Evolutionary conservation across 2,113 vertebrate genomes (phyloP), one percentile per base, ranked within the genome.

Genomic region (Sturnira hondurensis): DNA sequence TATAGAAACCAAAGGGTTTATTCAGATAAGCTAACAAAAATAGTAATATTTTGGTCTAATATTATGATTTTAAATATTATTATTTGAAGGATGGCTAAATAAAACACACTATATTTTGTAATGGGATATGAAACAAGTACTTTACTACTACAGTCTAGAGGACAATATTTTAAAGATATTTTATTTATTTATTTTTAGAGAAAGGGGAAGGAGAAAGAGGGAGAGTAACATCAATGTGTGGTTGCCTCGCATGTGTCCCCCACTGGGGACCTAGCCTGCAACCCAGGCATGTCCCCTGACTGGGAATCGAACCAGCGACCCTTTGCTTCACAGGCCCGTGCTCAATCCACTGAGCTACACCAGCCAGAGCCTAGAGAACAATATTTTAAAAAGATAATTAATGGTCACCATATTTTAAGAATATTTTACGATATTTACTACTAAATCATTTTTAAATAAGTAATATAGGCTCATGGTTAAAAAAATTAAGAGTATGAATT

Each of bases 11-110:
- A 90, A 92, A 93, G 50, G 19, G 86, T 68, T 52, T 90, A 86
- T 47, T 90, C 36, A 41, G 47, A 77, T 11, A 81, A 81, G 43
- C 81, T 81, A 65, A 86, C 17, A 86, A 54, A 95, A 87, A 56
- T 8, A 83, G 33, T 58, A 96, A 93, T 7, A 91, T 52, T 88
- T 50, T 91, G 43, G 56, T 76, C 58, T 94, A 90, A 77, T 86
- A 58, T 56, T 71, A 52, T 81, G 36, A 70, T 41, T 58, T 91
- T 71, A 93, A 93, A 70, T 71, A 36, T 28, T 94, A 67, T 50
- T 73, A 63, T n/a, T 65, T 78, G 43, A 95, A 14, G 5, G 2
- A 71, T 12, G 20, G 31, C 61, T 86, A 61, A 94, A 95, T 13
- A 6, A 87, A 89, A 56, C 22, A 56, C 33, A 82, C 24, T 85